These are phyloP conservation scores for Oreortyx pictus DNA, from an alignment of 2,797 vertebrate genomes.

Conservation along the genomic window DNA sequence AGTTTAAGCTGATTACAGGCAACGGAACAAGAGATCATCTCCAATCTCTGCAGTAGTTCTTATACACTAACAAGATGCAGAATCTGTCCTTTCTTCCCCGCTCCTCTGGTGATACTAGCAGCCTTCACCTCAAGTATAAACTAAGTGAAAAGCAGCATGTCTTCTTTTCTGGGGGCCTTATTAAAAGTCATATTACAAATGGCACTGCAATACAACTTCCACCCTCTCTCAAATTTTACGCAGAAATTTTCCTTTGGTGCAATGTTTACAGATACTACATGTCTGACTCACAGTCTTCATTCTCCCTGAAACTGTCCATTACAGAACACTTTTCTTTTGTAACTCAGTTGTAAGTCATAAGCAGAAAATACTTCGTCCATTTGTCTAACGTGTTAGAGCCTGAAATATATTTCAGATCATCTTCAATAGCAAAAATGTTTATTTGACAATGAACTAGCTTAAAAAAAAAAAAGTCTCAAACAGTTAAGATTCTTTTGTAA, in stretches of 20 bases:
- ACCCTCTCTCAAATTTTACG: neutral
- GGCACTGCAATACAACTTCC: neutral
- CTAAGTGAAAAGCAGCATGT: neutral
- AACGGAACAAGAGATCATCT: neutral
- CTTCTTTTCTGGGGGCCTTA: neutral
- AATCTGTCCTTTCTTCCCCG: neutral
- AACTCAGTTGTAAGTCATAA: neutral
- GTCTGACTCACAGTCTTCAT: neutral
- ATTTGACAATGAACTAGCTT: neutral
- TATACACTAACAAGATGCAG: neutral
- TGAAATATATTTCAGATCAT: neutral
- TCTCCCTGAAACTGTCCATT: neutral
- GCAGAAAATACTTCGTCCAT: neutral
- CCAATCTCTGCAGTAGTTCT: neutral
- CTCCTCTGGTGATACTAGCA: neutral
- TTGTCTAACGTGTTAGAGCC: neutral
- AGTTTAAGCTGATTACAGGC: neutral
- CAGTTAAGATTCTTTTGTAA: neutral
- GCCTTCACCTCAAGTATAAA: neutral
- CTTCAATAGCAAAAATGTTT: neutral
- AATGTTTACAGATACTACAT: neutral
- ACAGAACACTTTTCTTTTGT: neutral
- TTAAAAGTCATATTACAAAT: neutral
- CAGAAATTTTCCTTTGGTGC: neutral
- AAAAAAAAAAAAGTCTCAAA: neutral